Conservation (phyloP, 2,113 vertebrate genomes). For the Probosciger aterrimus region DNA sequence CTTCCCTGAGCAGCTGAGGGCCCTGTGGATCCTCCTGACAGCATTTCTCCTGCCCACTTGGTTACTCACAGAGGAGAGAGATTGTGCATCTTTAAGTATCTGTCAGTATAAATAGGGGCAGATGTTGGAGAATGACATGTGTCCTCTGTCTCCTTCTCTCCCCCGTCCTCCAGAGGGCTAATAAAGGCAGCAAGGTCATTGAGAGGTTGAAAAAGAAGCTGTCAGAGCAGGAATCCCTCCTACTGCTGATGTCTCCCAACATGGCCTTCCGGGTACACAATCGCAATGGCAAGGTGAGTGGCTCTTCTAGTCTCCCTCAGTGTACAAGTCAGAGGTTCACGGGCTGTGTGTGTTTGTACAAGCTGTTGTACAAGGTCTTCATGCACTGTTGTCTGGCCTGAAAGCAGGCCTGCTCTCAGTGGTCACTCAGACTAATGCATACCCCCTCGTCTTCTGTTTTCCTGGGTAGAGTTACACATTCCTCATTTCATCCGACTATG, state of each 20-base stretch:
- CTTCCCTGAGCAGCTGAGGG: neutral
- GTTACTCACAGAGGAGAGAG: neutral
- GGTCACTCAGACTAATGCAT: neutral
- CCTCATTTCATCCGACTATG: conserved; percentile 94
- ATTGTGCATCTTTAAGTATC: neutral
- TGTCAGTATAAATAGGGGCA: neutral
- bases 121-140: neutral
- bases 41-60: neutral
- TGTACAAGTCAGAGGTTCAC: neutral
- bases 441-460: neutral
- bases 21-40: neutral
- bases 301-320: neutral
- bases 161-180: conserved; percentile 78
- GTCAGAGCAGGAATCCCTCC: conserved; percentile 89
- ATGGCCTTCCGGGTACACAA: conserved; percentile 93
- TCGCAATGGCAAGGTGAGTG: conserved; percentile 88
- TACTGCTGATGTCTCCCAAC: conserved; percentile 90
- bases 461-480: conserved; percentile 87
- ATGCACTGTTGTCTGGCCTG: neutral
- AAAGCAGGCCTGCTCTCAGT: neutral
- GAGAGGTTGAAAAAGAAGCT: conserved; percentile 93
- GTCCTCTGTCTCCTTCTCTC: neutral
- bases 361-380: neutral
- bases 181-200: conserved; percentile 86
- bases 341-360: fast-evolving